Percentiles rank a stretch among this genome's conserved stretches.
These are phyloP conservation scores for Trichechus manatus DNA, from an alignment of 2,113 vertebrate species.

Conservation along the genomic window DNA sequence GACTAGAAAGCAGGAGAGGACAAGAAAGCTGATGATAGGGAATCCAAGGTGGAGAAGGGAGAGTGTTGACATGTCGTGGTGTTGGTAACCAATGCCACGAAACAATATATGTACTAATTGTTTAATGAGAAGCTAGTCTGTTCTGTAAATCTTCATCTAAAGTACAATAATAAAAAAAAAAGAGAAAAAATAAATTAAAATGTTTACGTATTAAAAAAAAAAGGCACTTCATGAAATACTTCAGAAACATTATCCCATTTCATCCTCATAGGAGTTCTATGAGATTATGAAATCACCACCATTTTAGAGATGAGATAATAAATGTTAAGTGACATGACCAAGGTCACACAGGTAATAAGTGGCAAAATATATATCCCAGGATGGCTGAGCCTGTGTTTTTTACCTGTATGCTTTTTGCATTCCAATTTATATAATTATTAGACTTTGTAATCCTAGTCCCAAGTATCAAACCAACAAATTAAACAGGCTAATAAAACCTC, in stretches of 20 bases:
- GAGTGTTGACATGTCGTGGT: too few relatives aligned
- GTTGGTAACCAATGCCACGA: too few relatives aligned
- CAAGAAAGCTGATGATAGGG: too few relatives aligned
- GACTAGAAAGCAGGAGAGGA: too few relatives aligned
- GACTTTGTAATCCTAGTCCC: slow-evolving; percentile 17
- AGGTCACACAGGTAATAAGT: background rate
- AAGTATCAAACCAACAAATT: slow-evolving; percentile 41
- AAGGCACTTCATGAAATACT: background rate
- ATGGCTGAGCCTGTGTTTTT: background rate
- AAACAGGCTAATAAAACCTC: slow-evolving; percentile 45
- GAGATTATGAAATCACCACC: background rate
- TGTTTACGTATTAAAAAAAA: background rate
- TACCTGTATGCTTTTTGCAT: background rate
- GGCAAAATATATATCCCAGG: background rate
- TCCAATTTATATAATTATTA: background rate
- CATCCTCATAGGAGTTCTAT: background rate
- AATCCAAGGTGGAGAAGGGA: too few relatives aligned
- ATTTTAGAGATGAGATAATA: background rate
- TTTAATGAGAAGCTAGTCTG: too few relatives aligned
- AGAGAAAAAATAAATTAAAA: too few relatives aligned
- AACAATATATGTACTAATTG: too few relatives aligned
- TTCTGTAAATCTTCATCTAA: too few relatives aligned
- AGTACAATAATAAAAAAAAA: too few relatives aligned
- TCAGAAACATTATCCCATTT: background rate
- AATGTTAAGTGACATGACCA: background rate